A percentile compares a stretch with the other conserved stretches of the same genome.
phyloP scores from a whole-genome alignment of 2,113 vertebrate genomes.

The Zapornia atra region DNA sequence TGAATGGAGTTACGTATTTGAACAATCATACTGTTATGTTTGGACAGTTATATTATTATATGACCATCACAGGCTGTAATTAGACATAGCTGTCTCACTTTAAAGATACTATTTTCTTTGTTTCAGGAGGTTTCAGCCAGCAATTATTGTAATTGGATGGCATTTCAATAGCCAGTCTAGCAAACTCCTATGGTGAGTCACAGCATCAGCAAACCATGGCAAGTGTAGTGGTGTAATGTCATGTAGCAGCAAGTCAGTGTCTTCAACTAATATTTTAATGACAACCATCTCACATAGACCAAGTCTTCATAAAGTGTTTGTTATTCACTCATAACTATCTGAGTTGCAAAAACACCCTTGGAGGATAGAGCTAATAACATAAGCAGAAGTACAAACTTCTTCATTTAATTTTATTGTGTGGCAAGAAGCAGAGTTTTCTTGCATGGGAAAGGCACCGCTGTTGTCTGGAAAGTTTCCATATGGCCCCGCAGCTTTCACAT shows the following conservation, averaged over 20 bases:
- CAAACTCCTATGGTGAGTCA: not conserved
- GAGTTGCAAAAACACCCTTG: not conserved
- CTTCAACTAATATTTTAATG: constrained; percentile 26
- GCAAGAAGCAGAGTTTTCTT: not conserved
- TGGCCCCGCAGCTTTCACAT: not conserved
- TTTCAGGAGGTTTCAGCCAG: constrained; percentile 25
- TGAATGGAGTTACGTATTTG: not conserved
- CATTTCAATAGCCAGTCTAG: not conserved
- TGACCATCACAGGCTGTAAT: not conserved
- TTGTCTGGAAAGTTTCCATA: not conserved
- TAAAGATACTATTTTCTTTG: not conserved
- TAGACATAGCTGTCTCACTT: not conserved
- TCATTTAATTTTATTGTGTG: constrained; percentile 25
- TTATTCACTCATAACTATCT: not conserved
- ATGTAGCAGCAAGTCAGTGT: not conserved
- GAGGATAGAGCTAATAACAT: constrained; percentile 39
- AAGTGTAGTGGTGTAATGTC: not conserved
- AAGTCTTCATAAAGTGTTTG: constrained; percentile 11
- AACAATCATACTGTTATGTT: constrained; percentile 2
- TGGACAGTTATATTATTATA: not conserved
- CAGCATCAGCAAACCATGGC: not conserved
- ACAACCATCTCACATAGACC: not conserved
- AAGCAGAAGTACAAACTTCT: constrained; percentile 5
- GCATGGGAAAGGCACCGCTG: not conserved
- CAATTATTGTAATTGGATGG: not conserved